Evolutionary conservation across 2,113 vertebrate species (phyloP).

Genomic region (Aleadryas rufinucha): DNA sequence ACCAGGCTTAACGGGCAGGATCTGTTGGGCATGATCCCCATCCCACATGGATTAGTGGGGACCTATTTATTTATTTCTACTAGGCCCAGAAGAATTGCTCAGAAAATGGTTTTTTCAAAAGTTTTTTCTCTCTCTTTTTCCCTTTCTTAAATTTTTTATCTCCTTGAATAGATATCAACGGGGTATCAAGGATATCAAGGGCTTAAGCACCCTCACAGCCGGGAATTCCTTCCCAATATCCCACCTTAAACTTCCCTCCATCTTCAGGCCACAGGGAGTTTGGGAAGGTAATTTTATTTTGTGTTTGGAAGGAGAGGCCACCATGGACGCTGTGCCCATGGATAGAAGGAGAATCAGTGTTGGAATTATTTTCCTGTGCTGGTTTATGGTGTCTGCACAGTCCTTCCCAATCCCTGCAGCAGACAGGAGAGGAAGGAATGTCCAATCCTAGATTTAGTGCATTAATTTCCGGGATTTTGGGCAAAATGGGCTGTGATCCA

Average conservation of each 20-base stretch:
- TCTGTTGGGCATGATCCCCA: background rate
- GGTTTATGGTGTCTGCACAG: background rate
- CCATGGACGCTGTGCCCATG: fast-evolving
- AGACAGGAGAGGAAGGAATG: background rate
- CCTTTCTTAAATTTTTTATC: background rate
- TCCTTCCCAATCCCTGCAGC: background rate
- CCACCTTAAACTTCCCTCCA: background rate
- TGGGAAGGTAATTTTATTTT: background rate
- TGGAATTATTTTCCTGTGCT: background rate
- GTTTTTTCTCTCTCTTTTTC: background rate
- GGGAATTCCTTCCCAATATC: background rate
- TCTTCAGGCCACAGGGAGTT: background rate
- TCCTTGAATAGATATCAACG: background rate
- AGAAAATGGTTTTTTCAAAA: background rate
- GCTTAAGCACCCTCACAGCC: background rate
- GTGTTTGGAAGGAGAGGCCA: background rate
- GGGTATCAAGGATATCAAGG: too few species aligned
- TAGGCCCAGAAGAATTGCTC: background rate
- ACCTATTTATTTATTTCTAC: background rate
- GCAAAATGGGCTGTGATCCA: background rate
- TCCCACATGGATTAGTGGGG: background rate
- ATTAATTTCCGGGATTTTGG: background rate
- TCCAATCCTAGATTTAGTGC: background rate
- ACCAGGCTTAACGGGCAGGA: background rate
- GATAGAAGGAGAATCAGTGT: background rate